These are phyloP conservation scores for Haliaeetus leucogaster DNA, from an alignment of 2,113 vertebrate species.

Conservation along the genomic window DNA sequence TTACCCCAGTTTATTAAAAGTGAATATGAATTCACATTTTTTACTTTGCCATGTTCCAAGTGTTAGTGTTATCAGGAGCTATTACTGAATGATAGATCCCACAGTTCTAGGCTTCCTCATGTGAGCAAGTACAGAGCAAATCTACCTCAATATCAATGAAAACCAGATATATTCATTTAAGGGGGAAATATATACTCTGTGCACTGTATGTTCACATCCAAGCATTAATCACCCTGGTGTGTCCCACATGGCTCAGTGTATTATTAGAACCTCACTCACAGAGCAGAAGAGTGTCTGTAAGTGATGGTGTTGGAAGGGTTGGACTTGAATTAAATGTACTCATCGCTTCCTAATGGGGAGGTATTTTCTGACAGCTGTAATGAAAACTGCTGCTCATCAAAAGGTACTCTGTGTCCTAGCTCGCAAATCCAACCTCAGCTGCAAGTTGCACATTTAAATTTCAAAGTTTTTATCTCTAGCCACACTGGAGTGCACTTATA, in stretches of 20 bases:
- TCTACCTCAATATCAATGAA: conserved; percentile 26
- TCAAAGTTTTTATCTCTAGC: conserved; percentile 70
- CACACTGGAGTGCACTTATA: conserved; percentile 51
- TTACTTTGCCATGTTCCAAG: conserved; percentile 52
- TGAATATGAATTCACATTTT: conserved; percentile 71
- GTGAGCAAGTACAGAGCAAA: conserved; percentile 41
- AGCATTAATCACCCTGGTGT: conserved; percentile 57
- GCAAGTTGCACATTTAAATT: conserved; percentile 71
- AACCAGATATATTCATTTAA: conserved; percentile 18
- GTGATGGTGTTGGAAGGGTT: conserved; percentile 33
- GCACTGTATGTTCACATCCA: background rate
- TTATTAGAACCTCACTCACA: conserved; percentile 65
- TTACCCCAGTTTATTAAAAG: conserved; percentile 74
- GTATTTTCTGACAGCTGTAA: conserved; percentile 65
- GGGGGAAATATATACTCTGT: background rate
- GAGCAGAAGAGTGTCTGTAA: conserved; percentile 52
- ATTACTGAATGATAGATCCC: conserved; percentile 45
- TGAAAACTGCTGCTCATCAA: conserved; percentile 69
- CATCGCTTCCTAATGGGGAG: conserved; percentile 59
- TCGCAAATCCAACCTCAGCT: conserved; percentile 57
- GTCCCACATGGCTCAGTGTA: conserved; percentile 57
- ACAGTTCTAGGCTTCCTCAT: conserved; percentile 39
- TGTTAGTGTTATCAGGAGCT: conserved; percentile 59
- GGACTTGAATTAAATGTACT: conserved; percentile 47
- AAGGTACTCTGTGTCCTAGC: conserved; percentile 71